A percentile compares a stretch with the other conserved stretches of the same genome.
Evolutionary conservation across 2,113 vertebrate genomes (phyloP).

Genomic region (Ailurus styani): DNA sequence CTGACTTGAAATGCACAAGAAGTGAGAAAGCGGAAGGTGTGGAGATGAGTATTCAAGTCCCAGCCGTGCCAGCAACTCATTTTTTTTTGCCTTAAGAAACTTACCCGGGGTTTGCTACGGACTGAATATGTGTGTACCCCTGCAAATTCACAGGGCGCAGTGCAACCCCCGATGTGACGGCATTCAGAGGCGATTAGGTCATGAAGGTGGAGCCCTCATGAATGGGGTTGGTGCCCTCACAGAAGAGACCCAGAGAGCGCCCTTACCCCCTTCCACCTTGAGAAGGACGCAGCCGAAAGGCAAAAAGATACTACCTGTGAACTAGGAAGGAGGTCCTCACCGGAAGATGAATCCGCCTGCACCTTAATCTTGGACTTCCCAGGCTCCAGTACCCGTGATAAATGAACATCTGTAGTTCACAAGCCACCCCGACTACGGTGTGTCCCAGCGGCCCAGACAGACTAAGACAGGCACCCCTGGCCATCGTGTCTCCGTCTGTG

Average conservation of each 20-base stretch:
- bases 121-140: neutral
- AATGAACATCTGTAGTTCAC: neutral
- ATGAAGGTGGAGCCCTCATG: neutral
- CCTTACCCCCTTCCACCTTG: too few species aligned
- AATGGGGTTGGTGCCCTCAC: neutral
- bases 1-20: neutral
- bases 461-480: too few species aligned
- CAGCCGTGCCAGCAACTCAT: neutral
- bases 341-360: neutral
- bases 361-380: neutral
- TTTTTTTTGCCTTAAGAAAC: neutral
- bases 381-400: neutral
- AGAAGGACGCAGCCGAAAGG: neutral
- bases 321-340: neutral
- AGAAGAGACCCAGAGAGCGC: rapidly evolving
- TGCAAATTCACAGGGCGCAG: neutral
- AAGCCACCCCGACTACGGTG: neutral
- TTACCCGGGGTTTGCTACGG: neutral
- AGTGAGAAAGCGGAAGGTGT: neutral
- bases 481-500: neutral
- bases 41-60: neutral
- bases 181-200: neutral
- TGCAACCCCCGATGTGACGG: neutral
- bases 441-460: neutral
- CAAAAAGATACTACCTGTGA: neutral